A percentile compares a stretch with the other conserved stretches of the same genome.
These are phyloP conservation scores for Lophius piscatorius DNA, from an alignment of 2,113 vertebrate species.

Conservation along the genomic window DNA sequence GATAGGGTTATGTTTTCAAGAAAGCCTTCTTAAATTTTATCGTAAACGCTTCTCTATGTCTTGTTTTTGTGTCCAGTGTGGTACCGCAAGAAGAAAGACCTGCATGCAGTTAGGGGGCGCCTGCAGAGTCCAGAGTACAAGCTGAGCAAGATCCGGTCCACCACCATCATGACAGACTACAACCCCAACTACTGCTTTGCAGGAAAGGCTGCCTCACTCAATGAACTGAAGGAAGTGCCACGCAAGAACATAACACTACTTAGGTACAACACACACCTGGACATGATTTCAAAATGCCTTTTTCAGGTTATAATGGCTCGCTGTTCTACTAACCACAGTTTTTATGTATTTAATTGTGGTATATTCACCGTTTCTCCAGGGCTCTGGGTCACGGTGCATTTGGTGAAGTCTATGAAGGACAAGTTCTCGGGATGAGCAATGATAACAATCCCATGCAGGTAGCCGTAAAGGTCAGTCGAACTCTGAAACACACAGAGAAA, in stretches of 20 bases:
- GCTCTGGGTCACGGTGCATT: constrained; percentile 92
- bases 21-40: not conserved
- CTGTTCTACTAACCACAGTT: not conserved
- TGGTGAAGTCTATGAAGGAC: constrained; percentile 92
- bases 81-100: constrained; percentile 86
- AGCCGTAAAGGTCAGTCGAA: constrained; percentile 89
- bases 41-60: constrained; percentile 3
- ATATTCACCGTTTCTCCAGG: constrained; percentile 66
- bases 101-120: constrained; percentile 79
- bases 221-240: constrained; percentile 89
- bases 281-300: not conserved
- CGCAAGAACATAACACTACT: constrained; percentile 91
- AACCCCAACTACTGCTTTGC: constrained; percentile 94
- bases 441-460: constrained; percentile 87
- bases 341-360: not conserved
- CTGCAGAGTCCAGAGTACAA: constrained; percentile 89
- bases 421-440: constrained; percentile 85
- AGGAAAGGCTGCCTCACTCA: constrained; percentile 84
- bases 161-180: constrained; percentile 91
- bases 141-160: constrained; percentile 90
- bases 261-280: constrained; percentile 69
- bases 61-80: constrained; percentile 78
- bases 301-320: not conserved
- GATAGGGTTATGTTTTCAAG: constrained; percentile 1
- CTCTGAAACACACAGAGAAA: not conserved